Percentiles rank a stretch among this genome's conserved stretches.
These are phyloP conservation scores for Paramacrobiotus metropolitanus DNA, from an alignment of 1,140 invertebrate genomes.

Conservation along the genomic window DNA sequence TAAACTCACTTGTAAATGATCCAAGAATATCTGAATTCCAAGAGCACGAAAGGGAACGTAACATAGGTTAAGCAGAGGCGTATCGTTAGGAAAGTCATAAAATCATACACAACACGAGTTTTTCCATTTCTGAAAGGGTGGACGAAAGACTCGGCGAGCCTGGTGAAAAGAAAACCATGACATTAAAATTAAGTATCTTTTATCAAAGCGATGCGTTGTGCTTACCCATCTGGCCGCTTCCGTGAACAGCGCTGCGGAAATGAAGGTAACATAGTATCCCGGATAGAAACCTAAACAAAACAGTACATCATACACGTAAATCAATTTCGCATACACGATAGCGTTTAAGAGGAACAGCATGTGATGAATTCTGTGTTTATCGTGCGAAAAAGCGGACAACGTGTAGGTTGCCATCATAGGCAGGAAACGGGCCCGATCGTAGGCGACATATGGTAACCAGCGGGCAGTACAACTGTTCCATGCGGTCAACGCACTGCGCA, in stretches of 20 bases:
- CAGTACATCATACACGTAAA: neutral
- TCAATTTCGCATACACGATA: neutral
- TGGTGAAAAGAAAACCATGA: slow-evolving; percentile 20
- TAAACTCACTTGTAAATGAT: neutral
- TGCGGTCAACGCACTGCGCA: slow-evolving; percentile 49
- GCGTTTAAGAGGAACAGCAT: neutral
- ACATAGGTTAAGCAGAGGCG: slow-evolving; percentile 56
- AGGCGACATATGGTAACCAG: slow-evolving; percentile 64
- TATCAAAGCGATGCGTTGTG: too few relatives aligned
- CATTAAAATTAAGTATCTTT: too few relatives aligned
- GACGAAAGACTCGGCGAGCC: slow-evolving; percentile 44
- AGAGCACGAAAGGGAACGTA: slow-evolving; percentile 63
- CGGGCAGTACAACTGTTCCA: slow-evolving; percentile 80
- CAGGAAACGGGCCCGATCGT: slow-evolving; percentile 46
- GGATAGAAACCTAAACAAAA: slow-evolving; percentile 47
- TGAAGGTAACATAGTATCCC: slow-evolving; percentile 87
- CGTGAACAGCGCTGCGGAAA: slow-evolving; percentile 61
- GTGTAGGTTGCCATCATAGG: slow-evolving; percentile 45
- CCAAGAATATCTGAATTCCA: slow-evolving; percentile 35
- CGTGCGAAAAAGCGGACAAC: slow-evolving; percentile 84
- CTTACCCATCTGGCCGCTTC: slow-evolving; percentile 49
- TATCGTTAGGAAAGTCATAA: slow-evolving; percentile 48
- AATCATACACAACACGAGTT: slow-evolving; percentile 45
- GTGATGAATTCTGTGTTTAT: slow-evolving; percentile 28
- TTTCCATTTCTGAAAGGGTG: slow-evolving; percentile 40